These are phyloP conservation scores for Leptoclinus maculatus DNA, from an alignment of 2,797 vertebrate genomes.

Conservation along the genomic window DNA sequence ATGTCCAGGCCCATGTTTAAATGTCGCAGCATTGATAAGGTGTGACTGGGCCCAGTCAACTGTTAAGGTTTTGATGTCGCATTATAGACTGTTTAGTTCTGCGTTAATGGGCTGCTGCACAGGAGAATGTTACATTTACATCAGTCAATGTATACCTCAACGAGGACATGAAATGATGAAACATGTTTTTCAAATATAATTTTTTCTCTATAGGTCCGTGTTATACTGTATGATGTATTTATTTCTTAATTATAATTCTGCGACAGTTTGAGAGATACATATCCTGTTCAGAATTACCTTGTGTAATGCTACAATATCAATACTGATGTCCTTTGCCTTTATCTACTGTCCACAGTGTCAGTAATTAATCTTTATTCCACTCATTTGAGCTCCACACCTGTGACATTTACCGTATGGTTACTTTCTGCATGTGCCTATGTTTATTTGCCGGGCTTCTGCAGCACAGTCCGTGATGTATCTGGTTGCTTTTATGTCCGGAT, in stretches of 20 bases:
- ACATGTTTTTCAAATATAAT: constrained; percentile 1
- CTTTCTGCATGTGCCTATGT: background rate
- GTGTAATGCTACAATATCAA: background rate
- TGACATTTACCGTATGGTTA: background rate
- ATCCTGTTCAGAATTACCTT: background rate
- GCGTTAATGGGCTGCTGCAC: constrained; percentile 77
- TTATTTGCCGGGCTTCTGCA: background rate
- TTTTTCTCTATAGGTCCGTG: background rate
- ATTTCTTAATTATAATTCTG: background rate
- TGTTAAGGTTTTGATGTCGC: constrained; percentile 75
- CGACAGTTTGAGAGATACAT: background rate
- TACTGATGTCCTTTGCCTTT: background rate
- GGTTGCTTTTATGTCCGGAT: constrained; percentile 3
- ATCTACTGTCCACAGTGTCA: background rate
- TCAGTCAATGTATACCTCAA: constrained; percentile 60
- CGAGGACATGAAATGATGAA: constrained; percentile 16
- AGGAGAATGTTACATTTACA: constrained; percentile 76
- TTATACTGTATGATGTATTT: background rate
- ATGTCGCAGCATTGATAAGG: constrained; percentile 81
- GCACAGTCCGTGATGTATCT: background rate
- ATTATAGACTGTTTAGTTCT: constrained; percentile 81
- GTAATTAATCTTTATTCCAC: background rate
- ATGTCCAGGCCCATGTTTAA: constrained; percentile 71
- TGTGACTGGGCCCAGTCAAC: constrained; percentile 78
- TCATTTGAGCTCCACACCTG: background rate